Evolutionary conservation across 2,888 invertebrate species (phyloP).

Genomic region (Atrina japonica): DNA sequence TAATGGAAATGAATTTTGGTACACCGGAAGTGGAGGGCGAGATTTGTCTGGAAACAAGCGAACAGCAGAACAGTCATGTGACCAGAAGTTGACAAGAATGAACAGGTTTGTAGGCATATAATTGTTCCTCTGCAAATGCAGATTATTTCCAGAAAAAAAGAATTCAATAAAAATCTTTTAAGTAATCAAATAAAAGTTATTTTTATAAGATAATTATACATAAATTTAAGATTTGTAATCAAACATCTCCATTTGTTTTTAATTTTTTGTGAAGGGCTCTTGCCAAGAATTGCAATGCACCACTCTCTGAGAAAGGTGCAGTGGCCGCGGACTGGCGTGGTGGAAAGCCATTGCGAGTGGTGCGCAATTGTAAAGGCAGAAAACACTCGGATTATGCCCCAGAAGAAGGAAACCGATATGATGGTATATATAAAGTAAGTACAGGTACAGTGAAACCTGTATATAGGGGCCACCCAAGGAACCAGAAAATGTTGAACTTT

Average conservation of each 20-base stretch:
- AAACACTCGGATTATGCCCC: conserved; percentile 91
- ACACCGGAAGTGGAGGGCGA: conserved; percentile 92
- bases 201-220: too few relatives aligned
- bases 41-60: conserved; percentile 92
- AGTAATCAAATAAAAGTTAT: too few relatives aligned
- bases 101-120: conserved; percentile 84
- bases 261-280: conserved; percentile 84
- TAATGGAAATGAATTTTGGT: conserved; percentile 89
- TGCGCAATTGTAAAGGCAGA: conserved; percentile 87
- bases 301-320: conserved; percentile 85
- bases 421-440: conserved; percentile 93
- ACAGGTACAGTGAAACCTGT: too few relatives aligned
- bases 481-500: too few relatives aligned
- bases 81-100: conserved; percentile 88
- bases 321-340: conserved; percentile 87
- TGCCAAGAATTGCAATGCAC: conserved; percentile 89
- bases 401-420: conserved; percentile 87
- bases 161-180: too few relatives aligned
- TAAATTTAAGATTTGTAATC: too few relatives aligned
- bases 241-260: too few relatives aligned
- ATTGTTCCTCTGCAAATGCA: background rate
- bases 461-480: too few relatives aligned
- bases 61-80: conserved; percentile 89
- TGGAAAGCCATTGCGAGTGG: conserved; percentile 90
- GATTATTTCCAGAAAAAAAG: too few relatives aligned